phyloP scores from a whole-genome alignment of 2,797 vertebrate species.

The Coilia nasus region DNA sequence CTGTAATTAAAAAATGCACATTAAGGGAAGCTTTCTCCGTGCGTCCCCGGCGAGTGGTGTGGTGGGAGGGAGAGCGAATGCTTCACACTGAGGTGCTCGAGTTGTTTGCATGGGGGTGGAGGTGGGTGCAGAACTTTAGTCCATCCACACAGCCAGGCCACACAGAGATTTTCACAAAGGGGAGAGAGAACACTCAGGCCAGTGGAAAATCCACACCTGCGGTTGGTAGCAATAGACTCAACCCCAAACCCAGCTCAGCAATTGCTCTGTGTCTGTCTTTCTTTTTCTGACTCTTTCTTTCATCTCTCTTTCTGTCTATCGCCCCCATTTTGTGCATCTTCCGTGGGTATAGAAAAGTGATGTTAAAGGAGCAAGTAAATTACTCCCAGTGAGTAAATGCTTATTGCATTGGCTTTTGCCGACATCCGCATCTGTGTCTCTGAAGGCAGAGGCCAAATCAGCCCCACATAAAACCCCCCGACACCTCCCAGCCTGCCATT shows the following conservation, averaged over 20 bases:
- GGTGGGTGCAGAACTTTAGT: background rate
- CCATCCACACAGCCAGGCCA: background rate
- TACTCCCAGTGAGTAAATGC: background rate
- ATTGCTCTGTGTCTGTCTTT: background rate
- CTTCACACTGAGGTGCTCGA: background rate
- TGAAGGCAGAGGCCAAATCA: conserved; percentile 28
- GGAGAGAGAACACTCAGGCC: conserved; percentile 38
- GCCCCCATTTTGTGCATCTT: too few relatives aligned
- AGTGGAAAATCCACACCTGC: conserved; percentile 37
- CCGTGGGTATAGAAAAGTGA: background rate
- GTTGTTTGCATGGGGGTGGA: background rate
- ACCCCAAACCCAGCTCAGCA: background rate
- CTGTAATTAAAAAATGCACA: conserved; percentile 17
- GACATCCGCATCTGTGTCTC: background rate
- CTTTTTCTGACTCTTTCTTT: background rate
- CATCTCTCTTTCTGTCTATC: background rate
- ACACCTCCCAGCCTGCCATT: conserved; percentile 61
- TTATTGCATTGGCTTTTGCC: conserved; percentile 12
- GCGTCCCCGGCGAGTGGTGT: background rate
- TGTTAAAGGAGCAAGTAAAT: background rate
- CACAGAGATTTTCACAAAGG: background rate
- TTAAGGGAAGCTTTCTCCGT: background rate
- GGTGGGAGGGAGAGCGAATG: background rate
- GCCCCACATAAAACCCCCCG: conserved; percentile 40
- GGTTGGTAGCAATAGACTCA: conserved; percentile 23